Evolutionary conservation across 2,113 vertebrate species (phyloP), one percentile per base, ranked within the genome.

Genomic region (Oostethus manadensis): DNA sequence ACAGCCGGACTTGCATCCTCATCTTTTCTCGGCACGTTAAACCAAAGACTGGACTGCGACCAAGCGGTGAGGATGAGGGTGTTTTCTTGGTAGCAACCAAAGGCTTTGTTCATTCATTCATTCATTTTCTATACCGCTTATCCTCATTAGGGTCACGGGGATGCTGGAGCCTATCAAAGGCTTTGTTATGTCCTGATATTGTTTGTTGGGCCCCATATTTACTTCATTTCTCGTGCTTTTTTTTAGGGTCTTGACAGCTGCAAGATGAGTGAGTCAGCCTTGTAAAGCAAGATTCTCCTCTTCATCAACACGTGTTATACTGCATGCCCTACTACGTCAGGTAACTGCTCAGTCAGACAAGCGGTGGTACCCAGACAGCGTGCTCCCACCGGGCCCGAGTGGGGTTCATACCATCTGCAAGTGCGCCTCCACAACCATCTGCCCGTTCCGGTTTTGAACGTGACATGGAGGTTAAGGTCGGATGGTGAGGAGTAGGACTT

Each of bases 261-360:
- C 62, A 69, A 44, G 53, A 60, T 85, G 21, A 53, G 89, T 87
- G 71, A 88, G 87, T 21, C 33, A 35, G 4, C 29, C 10, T 10
- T n/a, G 50, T 54, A n/a, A 54, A 35, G n/a, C 51, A 8, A 7
- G 4, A 33, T 33, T 33, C 38, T 42, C 38, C 14, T 13, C 13
- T 14, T 14, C 13, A 42, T 42, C 3, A 42, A 42, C 11, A 42
- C 5, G 38, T 42, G 10, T 40, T 40, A 38, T 38, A 38, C 35
- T 40, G 10, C 40, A 8, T 42, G 14, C 20, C 43, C 33, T 3
- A 51, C 33, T 3, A 51, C 71, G n/a, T 42, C 54, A 90, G 86
- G 58, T 43, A 79, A 80, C 43, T 90, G 87, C 61, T 81, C 78
- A 47, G 66, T 67, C 5, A 40, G 75, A 11, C 29, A 2, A 0